A percentile compares a stretch with the other conserved stretches of the same genome.
Conservation (phyloP, 2,888 invertebrate species). For the Strigamia crassipes region DNA sequence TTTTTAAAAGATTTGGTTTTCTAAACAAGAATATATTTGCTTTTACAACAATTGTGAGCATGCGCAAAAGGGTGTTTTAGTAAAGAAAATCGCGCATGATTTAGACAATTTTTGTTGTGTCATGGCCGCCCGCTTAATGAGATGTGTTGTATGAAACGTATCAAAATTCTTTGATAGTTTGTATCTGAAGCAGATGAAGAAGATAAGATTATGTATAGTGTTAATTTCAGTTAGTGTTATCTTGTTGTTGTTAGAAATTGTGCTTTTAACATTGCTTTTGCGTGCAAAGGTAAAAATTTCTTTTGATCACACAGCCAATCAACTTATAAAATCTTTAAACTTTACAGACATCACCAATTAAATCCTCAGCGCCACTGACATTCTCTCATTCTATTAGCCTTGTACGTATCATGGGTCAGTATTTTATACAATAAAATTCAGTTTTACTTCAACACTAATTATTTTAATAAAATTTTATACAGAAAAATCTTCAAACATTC, state of each 20-base stretch:
- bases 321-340: too few species aligned
- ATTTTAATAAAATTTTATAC: background rate
- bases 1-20: too few species aligned
- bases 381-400: constrained; percentile 11
- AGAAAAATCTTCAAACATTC: constrained; percentile 26
- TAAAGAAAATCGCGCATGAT: too few species aligned
- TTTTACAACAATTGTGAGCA: too few species aligned
- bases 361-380: background rate
- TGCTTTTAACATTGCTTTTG: constrained; percentile 13
- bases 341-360: background rate
- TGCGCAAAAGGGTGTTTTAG: too few species aligned
- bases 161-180: background rate
- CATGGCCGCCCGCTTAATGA: background rate
- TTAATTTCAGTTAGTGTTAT: background rate
- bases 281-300: background rate
- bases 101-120: too few species aligned
- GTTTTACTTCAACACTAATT: background rate
- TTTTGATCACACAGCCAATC: background rate
- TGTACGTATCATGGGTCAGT: constrained; percentile 38
- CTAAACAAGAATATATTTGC: too few species aligned
- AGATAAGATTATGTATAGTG: background rate
- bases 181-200: background rate
- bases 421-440: background rate
- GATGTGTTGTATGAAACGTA: background rate
- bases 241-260: background rate